Evolutionary conservation across 2,113 vertebrate genomes (phyloP).

Genomic region (Brachypodius melanocephalos): DNA sequence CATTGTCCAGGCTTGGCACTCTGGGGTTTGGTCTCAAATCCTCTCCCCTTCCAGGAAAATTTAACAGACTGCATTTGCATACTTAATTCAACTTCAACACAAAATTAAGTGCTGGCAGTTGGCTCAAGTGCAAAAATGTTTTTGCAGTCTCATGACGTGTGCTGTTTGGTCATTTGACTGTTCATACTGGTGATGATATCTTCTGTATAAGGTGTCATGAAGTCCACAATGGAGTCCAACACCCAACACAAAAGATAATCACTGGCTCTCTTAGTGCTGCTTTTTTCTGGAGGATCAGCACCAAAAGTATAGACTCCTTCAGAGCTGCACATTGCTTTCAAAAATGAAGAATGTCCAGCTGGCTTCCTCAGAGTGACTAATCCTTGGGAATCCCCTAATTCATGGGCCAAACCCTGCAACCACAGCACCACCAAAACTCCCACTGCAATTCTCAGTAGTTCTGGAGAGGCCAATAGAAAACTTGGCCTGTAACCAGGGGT

Average conservation of each 20-base stretch:
- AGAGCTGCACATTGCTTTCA: background rate
- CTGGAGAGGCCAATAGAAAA: background rate
- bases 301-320: background rate
- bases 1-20: background rate
- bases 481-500: accelerated
- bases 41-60: accelerated
- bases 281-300: background rate
- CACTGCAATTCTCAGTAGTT: background rate
- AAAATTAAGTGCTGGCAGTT: background rate
- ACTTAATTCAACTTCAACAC: background rate
- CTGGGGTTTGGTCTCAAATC: background rate
- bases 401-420: background rate
- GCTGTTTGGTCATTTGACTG: background rate
- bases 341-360: background rate
- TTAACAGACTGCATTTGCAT: background rate
- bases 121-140: background rate
- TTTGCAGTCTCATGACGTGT: accelerated
- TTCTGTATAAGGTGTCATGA: background rate
- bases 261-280: background rate
- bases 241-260: background rate
- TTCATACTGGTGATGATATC: background rate
- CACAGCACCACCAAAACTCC: background rate
- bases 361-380: background rate
- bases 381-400: background rate
- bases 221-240: background rate